Evolutionary conservation across 2,113 vertebrate species (phyloP).

Genomic region (Hyperopisus bebe): DNA sequence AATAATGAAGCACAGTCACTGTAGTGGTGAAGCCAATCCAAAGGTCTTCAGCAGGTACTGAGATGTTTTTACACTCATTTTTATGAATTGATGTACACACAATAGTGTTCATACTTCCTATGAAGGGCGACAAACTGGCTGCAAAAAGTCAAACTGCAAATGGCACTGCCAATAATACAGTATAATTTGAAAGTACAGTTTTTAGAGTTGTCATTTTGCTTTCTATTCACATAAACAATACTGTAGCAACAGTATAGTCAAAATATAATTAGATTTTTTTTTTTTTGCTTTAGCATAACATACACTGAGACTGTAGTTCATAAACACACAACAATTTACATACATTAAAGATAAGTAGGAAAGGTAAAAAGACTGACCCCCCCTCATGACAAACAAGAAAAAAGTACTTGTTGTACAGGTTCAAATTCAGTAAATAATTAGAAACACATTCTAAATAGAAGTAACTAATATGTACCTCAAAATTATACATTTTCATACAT

Average conservation of each 20-base stretch:
- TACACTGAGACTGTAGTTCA: not conserved
- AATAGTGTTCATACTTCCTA: not conserved
- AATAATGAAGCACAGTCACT: not conserved
- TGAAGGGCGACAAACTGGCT: not conserved
- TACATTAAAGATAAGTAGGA: not conserved
- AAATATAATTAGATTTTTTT: not conserved
- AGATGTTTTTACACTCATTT: not conserved
- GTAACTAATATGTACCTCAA: not conserved
- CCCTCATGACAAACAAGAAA: not conserved
- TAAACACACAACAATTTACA: not conserved
- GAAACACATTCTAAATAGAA: not conserved
- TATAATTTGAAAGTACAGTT: not conserved
- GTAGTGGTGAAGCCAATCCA: not conserved
- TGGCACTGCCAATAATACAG: not conserved
- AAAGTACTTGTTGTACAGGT: not conserved
- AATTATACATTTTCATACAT: slow-evolving; percentile 19
- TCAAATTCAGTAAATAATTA: not conserved
- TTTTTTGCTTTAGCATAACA: not conserved
- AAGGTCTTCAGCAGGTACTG: not conserved
- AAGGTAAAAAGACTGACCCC: not conserved
- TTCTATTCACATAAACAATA: not conserved
- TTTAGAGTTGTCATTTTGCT: not conserved
- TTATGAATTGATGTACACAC: not conserved
- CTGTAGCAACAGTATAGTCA: not conserved
- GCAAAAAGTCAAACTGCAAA: not conserved